Conservation (phyloP, 2,113 vertebrate genomes). For the Mesitornis unicolor region DNA sequence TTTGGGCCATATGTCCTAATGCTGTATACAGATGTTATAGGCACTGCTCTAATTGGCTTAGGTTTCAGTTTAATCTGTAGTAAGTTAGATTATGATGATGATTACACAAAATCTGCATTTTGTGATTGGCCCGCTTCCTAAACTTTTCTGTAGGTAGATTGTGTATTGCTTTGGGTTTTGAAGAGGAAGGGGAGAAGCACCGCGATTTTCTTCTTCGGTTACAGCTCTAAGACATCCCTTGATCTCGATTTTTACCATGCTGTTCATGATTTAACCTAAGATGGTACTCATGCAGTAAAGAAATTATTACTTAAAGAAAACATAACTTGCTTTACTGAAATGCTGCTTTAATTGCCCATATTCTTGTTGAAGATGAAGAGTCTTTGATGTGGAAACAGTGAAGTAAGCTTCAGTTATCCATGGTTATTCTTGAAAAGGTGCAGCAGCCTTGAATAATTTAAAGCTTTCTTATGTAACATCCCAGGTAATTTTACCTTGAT, state of each 20-base stretch:
- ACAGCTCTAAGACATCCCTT: not conserved
- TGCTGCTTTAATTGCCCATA: not conserved
- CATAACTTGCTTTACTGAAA: not conserved
- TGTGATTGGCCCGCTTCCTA: rapidly evolving
- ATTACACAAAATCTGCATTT: not conserved
- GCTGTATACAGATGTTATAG: not conserved
- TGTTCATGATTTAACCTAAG: not conserved
- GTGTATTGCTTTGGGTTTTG: not conserved
- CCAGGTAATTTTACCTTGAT: not conserved
- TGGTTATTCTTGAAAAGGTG: not conserved
- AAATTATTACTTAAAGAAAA: not conserved
- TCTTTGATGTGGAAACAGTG: not conserved
- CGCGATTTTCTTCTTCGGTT: not conserved
- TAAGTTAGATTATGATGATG: not conserved
- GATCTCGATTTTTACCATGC: not conserved
- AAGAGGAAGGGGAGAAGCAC: not conserved
- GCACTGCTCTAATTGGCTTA: not conserved
- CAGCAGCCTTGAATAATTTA: not conserved
- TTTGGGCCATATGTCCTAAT: rapidly evolving
- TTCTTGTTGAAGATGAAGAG: not conserved
- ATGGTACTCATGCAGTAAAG: not conserved
- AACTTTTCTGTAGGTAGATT: not conserved
- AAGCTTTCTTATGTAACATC: not conserved
- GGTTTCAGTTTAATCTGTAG: not conserved
- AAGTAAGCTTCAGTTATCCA: not conserved